phyloP scores from a whole-genome alignment of 2,113 vertebrate species.

The Taxidea taxus region DNA sequence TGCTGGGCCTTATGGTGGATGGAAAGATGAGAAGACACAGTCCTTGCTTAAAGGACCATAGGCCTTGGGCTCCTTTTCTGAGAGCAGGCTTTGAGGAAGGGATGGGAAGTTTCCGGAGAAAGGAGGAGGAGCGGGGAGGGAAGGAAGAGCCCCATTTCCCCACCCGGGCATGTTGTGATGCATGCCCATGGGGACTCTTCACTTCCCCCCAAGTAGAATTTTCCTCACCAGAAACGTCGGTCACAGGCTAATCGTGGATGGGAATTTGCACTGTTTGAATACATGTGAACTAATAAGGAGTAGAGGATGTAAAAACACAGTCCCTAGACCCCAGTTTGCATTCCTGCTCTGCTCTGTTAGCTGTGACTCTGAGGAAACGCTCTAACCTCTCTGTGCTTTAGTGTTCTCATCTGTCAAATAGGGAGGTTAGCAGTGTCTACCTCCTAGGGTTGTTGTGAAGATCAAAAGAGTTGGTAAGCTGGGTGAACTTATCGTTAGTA shows the following conservation, averaged over 20 bases:
- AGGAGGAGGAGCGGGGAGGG: neutral
- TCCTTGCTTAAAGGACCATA: neutral
- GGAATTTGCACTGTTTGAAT: neutral
- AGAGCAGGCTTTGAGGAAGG: neutral
- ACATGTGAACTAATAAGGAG: neutral
- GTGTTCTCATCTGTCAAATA: neutral
- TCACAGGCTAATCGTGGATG: neutral
- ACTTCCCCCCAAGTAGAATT: neutral
- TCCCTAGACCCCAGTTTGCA: neutral
- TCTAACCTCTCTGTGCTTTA: neutral
- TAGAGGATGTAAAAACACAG: neutral
- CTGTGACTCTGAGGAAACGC: neutral
- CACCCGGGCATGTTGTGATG: neutral
- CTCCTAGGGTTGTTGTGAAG: neutral
- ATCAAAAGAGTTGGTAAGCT: neutral
- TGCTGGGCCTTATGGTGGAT: neutral
- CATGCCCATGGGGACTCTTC: fast-evolving
- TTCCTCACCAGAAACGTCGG: neutral
- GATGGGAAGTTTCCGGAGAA: too few species aligned
- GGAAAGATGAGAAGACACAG: neutral
- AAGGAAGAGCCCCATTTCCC: neutral
- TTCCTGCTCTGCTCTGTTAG: neutral
- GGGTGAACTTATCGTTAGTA: neutral
- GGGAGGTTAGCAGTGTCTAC: neutral
- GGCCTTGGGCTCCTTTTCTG: neutral